A percentile compares a stretch with the other conserved stretches of the same genome.
Evolutionary conservation across 2,113 vertebrate genomes (phyloP).

Genomic region (Alethe castanea): DNA sequence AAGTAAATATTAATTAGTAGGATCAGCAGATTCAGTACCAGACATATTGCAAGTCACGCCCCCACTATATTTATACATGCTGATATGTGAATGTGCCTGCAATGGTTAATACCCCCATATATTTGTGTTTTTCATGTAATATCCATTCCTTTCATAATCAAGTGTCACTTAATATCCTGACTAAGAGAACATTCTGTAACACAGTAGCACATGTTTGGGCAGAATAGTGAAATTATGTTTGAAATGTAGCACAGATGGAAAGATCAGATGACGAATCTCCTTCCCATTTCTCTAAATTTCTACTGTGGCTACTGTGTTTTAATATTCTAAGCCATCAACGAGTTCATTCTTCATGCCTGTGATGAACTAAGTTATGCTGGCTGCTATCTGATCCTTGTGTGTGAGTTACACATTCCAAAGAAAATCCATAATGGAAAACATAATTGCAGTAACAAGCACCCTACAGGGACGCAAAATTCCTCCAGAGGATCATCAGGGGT

Average conservation of each 20-base stretch:
- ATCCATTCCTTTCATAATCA: slow-evolving; percentile 42
- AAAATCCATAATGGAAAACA: slow-evolving; percentile 58
- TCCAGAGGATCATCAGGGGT: background rate
- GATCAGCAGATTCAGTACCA: slow-evolving; percentile 35
- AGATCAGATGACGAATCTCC: background rate
- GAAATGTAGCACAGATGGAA: slow-evolving; percentile 18
- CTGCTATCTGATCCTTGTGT: slow-evolving; percentile 40
- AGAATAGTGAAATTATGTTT: slow-evolving; percentile 48
- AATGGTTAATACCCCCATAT: background rate
- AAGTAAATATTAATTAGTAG: slow-evolving; percentile 48
- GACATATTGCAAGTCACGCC: slow-evolving; percentile 14
- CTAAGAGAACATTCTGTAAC: slow-evolving; percentile 39
- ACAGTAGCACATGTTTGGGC: slow-evolving; percentile 11
- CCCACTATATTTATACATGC: background rate
- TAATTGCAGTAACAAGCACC: slow-evolving; percentile 50
- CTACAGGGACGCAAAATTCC: slow-evolving; percentile 39
- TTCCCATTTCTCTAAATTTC: background rate
- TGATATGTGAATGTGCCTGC: background rate
- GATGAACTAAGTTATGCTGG: background rate
- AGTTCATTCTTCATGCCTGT: background rate
- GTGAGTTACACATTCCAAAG: slow-evolving; percentile 21
- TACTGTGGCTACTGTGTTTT: background rate
- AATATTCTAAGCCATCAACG: slow-evolving; percentile 6
- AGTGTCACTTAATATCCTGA: slow-evolving; percentile 35
- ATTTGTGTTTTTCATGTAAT: slow-evolving; percentile 11